Evolutionary conservation across 2,888 invertebrate genomes (phyloP).

Genomic region (Apodemia mormo): DNA sequence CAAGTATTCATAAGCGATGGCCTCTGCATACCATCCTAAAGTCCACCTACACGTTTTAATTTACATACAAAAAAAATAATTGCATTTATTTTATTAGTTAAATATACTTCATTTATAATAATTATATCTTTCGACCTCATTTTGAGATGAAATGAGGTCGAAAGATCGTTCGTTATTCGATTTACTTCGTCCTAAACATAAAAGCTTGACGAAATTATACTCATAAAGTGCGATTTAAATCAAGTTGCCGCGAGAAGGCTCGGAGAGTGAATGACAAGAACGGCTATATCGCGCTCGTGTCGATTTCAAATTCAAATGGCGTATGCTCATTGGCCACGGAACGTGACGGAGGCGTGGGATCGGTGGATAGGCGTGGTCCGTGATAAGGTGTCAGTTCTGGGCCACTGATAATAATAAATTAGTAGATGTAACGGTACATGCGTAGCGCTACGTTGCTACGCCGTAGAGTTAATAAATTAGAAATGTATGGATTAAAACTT

Average conservation of each 20-base stretch:
- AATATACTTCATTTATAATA: slow-evolving; percentile 35
- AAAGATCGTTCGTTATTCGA: background rate
- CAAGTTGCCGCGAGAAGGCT: slow-evolving; percentile 4
- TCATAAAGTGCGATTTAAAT: slow-evolving; percentile 38
- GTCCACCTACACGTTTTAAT: too few species aligned
- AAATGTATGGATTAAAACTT: too few species aligned
- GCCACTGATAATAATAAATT: slow-evolving; percentile 56
- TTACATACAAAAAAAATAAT: too few species aligned
- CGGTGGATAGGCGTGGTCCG: slow-evolving; percentile 68
- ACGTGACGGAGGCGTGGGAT: slow-evolving; percentile 66
- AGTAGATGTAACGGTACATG: slow-evolving; percentile 56
- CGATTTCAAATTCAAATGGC: slow-evolving; percentile 63
- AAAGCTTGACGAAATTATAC: slow-evolving; percentile 9
- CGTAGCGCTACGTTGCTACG: slow-evolving; percentile 57
- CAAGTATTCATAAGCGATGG: too few species aligned
- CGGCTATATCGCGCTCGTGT: slow-evolving; percentile 55
- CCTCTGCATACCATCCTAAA: too few species aligned
- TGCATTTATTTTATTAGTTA: too few species aligned
- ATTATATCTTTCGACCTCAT: too few species aligned
- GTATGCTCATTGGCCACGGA: slow-evolving; percentile 72
- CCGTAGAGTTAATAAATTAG: slow-evolving; percentile 46
- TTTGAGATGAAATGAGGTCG: background rate
- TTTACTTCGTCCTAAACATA: background rate
- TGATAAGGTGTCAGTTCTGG: slow-evolving; percentile 59
- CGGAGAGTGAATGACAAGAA: slow-evolving; percentile 50